Percentiles rank a stretch among this genome's conserved stretches.
These are phyloP conservation scores for Nasonia longicornis DNA, from an alignment of 1,140 invertebrate species.

Conservation along the genomic window DNA sequence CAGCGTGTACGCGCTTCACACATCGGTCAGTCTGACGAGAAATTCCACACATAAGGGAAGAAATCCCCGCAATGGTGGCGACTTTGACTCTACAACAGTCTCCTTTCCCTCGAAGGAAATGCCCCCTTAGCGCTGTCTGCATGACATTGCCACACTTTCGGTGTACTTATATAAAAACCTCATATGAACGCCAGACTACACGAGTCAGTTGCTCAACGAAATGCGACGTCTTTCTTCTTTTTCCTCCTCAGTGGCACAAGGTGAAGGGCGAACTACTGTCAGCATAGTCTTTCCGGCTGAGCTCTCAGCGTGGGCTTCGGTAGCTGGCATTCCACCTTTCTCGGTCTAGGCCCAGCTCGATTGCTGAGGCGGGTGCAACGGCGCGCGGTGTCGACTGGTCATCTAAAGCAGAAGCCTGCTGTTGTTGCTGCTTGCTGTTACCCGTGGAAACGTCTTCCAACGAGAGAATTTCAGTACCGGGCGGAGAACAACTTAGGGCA, in stretches of 20 bases:
- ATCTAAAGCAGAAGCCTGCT: background rate
- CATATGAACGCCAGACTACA: background rate
- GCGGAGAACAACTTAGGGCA: constrained; percentile 61
- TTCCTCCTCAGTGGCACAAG: constrained; percentile 19
- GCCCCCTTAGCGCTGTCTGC: background rate
- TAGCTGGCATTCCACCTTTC: background rate
- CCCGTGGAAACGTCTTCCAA: constrained; percentile 14
- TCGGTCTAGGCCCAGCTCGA: constrained; percentile 23
- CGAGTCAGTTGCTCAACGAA: background rate
- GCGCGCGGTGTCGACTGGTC: constrained; percentile 11
- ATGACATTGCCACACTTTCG: background rate
- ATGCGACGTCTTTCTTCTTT: background rate
- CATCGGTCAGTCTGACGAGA: constrained; percentile 1
- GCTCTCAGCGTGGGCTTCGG: constrained; percentile 31
- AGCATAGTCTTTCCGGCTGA: background rate
- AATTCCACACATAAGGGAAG: constrained; percentile 30
- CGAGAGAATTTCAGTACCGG: constrained; percentile 55
- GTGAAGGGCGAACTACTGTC: constrained; percentile 1
- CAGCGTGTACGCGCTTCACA: background rate
- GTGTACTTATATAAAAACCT: constrained; percentile 8
- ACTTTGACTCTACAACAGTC: background rate
- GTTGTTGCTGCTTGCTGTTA: background rate
- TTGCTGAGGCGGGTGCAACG: constrained; percentile 19
- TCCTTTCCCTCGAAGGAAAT: background rate
- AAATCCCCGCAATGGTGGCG: constrained; percentile 10